A percentile compares a stretch with the other conserved stretches of the same genome.
phyloP scores from a whole-genome alignment of 2,113 vertebrate species.

The Oreochromis aureus region DNA sequence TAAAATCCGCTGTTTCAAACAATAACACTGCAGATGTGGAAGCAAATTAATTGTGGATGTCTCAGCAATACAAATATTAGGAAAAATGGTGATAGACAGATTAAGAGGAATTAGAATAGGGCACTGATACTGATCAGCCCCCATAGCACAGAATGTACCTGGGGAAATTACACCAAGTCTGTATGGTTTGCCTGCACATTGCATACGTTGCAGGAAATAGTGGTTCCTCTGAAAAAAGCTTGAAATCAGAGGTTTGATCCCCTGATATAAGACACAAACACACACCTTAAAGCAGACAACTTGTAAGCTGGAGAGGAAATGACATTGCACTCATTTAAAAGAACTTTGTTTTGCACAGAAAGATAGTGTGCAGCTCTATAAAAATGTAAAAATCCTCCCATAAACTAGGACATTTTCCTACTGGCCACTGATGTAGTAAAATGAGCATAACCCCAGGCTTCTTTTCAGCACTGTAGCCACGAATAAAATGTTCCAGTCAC shows the following conservation, averaged over 20 bases:
- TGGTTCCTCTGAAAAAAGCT: not conserved
- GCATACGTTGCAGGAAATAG: not conserved
- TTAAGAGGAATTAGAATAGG: not conserved
- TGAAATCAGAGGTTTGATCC: not conserved
- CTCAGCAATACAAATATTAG: not conserved
- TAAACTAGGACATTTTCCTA: not conserved
- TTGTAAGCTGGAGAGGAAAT: not conserved
- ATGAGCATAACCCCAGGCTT: not conserved
- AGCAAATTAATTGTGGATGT: not conserved
- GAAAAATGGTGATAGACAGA: not conserved
- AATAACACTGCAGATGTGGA: not conserved
- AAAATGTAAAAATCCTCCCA: not conserved
- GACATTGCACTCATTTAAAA: not conserved
- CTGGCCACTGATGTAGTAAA: not conserved
- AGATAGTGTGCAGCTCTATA: not conserved
- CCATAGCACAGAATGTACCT: rapidly evolving
- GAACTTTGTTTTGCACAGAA: not conserved
- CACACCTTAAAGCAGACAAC: not conserved
- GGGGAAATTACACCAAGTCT: not conserved
- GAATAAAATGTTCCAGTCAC: not conserved
- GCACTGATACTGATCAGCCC: not conserved
- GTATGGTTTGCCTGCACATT: not conserved
- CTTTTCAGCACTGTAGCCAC: not conserved
- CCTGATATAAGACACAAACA: not conserved
- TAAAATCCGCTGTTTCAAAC: not conserved